Conservation (phyloP, 2,113 vertebrate species). For the Oostethus manadensis region DNA sequence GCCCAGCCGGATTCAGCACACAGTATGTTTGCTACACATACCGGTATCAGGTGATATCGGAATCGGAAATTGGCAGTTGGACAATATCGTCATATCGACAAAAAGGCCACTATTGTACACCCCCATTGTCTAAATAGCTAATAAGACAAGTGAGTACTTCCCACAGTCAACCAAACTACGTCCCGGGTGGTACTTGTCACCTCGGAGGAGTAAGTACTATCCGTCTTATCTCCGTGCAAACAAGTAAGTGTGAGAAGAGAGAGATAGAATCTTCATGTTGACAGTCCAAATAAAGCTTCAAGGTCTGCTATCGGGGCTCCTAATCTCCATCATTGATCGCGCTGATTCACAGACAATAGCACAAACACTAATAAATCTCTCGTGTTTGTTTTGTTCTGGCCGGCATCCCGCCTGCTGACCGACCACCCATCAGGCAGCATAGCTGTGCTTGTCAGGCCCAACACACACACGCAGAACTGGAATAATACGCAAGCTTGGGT, state of each 20-base stretch:
- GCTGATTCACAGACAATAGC: conserved; percentile 43
- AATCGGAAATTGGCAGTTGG: no score
- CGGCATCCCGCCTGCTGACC: conserved; percentile 25
- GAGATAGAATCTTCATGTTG: conserved; percentile 27
- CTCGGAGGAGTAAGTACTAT: no score
- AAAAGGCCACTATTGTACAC: no score
- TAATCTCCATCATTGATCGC: conserved; percentile 38
- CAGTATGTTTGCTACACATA: no score
- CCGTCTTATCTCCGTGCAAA: neutral
- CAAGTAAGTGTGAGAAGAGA: conserved; percentile 2
- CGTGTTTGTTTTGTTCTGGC: conserved; percentile 52
- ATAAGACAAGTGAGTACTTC: no score
- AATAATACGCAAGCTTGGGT: neutral
- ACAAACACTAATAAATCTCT: conserved; percentile 12
- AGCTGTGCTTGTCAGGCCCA: conserved; percentile 18
- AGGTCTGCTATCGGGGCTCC: conserved; percentile 4
- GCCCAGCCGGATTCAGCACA: no score
- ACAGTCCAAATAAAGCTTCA: conserved; percentile 39
- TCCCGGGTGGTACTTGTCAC: no score
- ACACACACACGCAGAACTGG: neutral
- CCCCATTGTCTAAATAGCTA: no score
- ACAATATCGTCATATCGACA: no score
- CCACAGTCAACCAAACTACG: no score
- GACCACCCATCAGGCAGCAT: conserved; percentile 31
- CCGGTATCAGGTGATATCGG: no score